phyloP scores from a whole-genome alignment of 1,140 invertebrate species.

The Steinernema khuongi region DNA sequence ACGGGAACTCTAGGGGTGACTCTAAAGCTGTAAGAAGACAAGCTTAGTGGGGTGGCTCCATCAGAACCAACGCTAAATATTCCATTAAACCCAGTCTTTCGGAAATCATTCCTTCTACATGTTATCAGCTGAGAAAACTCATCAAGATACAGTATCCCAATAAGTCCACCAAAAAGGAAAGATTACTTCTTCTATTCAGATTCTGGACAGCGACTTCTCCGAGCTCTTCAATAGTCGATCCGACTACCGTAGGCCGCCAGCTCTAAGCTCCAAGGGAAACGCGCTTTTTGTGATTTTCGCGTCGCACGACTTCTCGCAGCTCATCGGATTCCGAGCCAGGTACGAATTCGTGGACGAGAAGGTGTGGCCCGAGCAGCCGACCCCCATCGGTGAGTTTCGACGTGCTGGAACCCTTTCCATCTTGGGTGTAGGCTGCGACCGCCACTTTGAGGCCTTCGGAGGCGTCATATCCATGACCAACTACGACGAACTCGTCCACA shows the following conservation, averaged over 20 bases:
- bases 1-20: background rate
- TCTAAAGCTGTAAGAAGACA: background rate
- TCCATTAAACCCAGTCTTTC: no score
- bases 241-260: conserved; percentile 43
- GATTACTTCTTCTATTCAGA: conserved; percentile 27
- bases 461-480: conserved; percentile 36
- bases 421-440: conserved; percentile 51
- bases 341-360: conserved; percentile 42
- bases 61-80: no score
- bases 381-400: conserved; percentile 29
- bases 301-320: conserved; percentile 43
- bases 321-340: conserved; percentile 40
- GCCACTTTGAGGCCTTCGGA: conserved; percentile 41
- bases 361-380: conserved; percentile 39
- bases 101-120: no score
- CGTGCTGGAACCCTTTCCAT: conserved; percentile 11
- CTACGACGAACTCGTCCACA: conserved; percentile 29
- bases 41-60: no score
- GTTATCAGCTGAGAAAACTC: conserved; percentile 29
- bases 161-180: no score
- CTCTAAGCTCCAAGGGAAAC: conserved; percentile 30
- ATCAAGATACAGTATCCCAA: no score
- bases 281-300: conserved; percentile 33
- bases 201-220: conserved; percentile 36
- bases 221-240: conserved; percentile 43